These are phyloP conservation scores for fruit fly (Drosophila melanogaster) DNA, from an alignment of 1,140 invertebrate species.

Conservation along the genomic window DNA sequence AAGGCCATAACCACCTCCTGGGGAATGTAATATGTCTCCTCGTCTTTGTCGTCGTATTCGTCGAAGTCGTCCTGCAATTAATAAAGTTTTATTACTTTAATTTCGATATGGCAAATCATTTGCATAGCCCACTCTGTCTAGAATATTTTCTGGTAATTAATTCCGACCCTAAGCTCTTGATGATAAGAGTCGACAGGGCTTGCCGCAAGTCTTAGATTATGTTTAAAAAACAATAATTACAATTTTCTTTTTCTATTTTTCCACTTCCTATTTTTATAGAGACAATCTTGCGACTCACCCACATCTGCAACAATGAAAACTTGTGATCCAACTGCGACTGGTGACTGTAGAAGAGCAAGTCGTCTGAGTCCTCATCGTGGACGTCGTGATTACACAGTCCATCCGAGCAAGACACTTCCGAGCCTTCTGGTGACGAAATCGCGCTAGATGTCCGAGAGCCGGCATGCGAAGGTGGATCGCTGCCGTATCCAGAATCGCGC, in stretches of 20 bases:
- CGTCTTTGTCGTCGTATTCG: conserved; percentile 89
- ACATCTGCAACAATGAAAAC: conserved; percentile 83
- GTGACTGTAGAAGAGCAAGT: conserved; percentile 41
- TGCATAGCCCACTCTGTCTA: too few relatives aligned
- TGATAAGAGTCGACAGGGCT: not conserved
- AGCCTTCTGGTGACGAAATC: conserved; percentile 90
- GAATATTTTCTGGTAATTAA: not conserved
- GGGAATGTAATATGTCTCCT: conserved; percentile 93
- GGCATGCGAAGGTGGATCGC: conserved; percentile 87
- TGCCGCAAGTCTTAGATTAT: too few relatives aligned
- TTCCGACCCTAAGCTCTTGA: not conserved
- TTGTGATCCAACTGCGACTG: conserved; percentile 55
- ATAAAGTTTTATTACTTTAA: not conserved
- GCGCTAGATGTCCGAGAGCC: conserved; percentile 89
- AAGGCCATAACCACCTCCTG: conserved; percentile 91
- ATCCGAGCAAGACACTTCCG: conserved; percentile 93
- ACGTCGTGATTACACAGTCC: conserved; percentile 91
- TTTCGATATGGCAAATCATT: too few relatives aligned
- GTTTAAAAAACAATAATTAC: too few relatives aligned
- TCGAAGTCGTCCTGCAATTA: conserved; percentile 63
- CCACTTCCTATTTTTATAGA: not conserved
- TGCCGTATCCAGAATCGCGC: conserved; percentile 93
- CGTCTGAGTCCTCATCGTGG: conserved; percentile 54
- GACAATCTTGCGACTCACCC: conserved; percentile 60
- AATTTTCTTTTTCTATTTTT: too few relatives aligned